Evolutionary conservation across 2,797 vertebrate genomes (phyloP).

Genomic region (Acanthornis magna): DNA sequence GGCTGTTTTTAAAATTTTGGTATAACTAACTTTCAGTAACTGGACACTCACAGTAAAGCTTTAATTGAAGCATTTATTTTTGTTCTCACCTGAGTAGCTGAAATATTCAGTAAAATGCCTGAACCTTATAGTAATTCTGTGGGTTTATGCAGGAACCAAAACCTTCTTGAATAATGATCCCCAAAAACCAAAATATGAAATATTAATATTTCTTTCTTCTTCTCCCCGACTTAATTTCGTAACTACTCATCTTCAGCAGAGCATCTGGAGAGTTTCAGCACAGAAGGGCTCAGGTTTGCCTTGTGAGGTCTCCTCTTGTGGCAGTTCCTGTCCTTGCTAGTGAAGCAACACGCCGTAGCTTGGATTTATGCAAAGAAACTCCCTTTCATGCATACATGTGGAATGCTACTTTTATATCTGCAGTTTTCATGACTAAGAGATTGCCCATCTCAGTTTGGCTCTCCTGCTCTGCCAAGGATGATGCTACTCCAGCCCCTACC

Average conservation of each 20-base stretch:
- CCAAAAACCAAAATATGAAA: background rate
- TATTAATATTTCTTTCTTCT: background rate
- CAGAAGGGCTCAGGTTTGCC: background rate
- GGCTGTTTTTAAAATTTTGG: background rate
- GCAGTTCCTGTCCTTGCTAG: background rate
- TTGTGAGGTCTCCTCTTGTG: background rate
- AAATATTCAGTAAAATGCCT: background rate
- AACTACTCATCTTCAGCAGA: background rate
- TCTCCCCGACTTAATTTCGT: background rate
- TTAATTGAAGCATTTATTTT: background rate
- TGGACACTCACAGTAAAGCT: background rate
- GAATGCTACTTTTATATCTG: background rate
- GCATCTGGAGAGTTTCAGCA: background rate
- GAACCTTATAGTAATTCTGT: background rate
- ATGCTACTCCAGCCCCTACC: background rate
- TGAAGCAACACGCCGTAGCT: background rate
- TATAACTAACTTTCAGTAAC: background rate
- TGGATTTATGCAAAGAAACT: background rate
- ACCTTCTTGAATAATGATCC: background rate
- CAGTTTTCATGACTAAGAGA: rapidly evolving
- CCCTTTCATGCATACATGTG: no score
- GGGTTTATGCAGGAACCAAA: background rate
- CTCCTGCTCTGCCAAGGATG: background rate
- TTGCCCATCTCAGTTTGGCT: background rate
- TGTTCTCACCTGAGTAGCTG: background rate